Base-by-base conservation (phyloP, 1,140 invertebrate species). In the Camponotus pennsylvanicus region DNA sequence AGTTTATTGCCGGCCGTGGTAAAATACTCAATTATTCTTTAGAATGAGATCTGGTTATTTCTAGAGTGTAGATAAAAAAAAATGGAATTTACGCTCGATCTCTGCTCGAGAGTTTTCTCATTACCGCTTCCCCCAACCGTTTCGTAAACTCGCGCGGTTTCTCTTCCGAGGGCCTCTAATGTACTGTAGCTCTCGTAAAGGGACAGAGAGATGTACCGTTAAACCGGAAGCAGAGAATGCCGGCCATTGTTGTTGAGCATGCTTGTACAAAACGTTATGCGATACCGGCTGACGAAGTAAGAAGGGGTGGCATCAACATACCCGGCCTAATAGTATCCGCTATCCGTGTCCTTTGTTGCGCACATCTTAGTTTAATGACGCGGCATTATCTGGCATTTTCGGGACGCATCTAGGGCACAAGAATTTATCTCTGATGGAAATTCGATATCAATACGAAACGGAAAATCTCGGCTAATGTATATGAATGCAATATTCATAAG, bases 361-460 rank as follows among this genome's bases (percentile, higher is more conserved):
- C 40, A 45, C 40, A 37, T 75, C 75, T 80, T 70, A 77, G 71
- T 78, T 82, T 90, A 90, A 90, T 90, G 89, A 90, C 66, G 77
- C 59, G 80, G 45, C 66, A 86, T 90, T 90, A 89, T 90, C 76
- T 57, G 9, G 45, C 42, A 67, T 52, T 13, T 76, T 21, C 32
- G 37, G 37, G n/a, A 45, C 52, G 55, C 45, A 42, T 27, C 13
- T 15, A 83, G 88, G 49, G 89, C 86, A 89, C 49, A 63, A 57
- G 73, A 86, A 89, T 89, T 88, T 77, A 80, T 76, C 71, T 73
- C 66, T 89, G 80, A 89, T 89, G 88, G 88, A 86, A 89, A 89
- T 86, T 71, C 88, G 88, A 89, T 89, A 66, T 85, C n/a, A 66
- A 32, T 59, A 8, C 21, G 79, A 78, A 59, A 63, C 45, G 13